phyloP scores from a whole-genome alignment of 2,797 vertebrate genomes.

The Acestrorhynchus altus region DNA sequence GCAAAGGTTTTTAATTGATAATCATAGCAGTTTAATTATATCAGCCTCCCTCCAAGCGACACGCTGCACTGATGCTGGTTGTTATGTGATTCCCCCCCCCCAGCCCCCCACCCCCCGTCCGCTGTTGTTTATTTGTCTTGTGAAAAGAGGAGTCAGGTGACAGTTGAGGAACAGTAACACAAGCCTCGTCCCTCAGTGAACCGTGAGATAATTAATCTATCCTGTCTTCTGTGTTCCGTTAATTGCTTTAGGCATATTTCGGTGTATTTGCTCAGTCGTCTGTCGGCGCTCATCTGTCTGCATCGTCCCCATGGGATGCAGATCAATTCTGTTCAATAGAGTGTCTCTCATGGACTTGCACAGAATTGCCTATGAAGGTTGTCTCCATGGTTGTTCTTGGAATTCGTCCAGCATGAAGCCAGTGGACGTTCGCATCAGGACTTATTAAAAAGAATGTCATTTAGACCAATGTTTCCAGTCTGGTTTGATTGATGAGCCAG shows the following conservation, averaged over 20 bases:
- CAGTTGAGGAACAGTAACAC: slow-evolving; percentile 46
- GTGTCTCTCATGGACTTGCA: slow-evolving; percentile 24
- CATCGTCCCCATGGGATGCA: slow-evolving; percentile 46
- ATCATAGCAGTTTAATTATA: slow-evolving; percentile 65
- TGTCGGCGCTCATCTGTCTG: slow-evolving; percentile 47
- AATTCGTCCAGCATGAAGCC: background rate
- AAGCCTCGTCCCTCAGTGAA: slow-evolving; percentile 40
- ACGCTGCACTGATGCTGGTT: slow-evolving; percentile 33
- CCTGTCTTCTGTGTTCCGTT: slow-evolving; percentile 54
- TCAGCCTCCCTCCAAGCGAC: slow-evolving; percentile 50
- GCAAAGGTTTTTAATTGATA: slow-evolving; percentile 63
- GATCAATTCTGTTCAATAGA: slow-evolving; percentile 51
- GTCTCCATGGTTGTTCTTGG: slow-evolving; percentile 9
- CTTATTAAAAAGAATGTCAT: slow-evolving; percentile 20
- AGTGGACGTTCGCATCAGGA: background rate
- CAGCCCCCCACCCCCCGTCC: slow-evolving; percentile 33
- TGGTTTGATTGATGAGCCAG: slow-evolving; percentile 33
- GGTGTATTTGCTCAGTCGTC: slow-evolving; percentile 43
- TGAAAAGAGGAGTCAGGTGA: slow-evolving; percentile 43
- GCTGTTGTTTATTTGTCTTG: slow-evolving; percentile 56
- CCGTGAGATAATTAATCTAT: slow-evolving; percentile 60
- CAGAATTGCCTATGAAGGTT: slow-evolving; percentile 25
- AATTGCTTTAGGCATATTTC: slow-evolving; percentile 60
- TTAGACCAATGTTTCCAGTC: slow-evolving; percentile 1
- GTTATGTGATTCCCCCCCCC: slow-evolving; percentile 45